These are phyloP conservation scores for Haemorhous mexicanus DNA, from an alignment of 2,113 vertebrate genomes.

Conservation along the genomic window DNA sequence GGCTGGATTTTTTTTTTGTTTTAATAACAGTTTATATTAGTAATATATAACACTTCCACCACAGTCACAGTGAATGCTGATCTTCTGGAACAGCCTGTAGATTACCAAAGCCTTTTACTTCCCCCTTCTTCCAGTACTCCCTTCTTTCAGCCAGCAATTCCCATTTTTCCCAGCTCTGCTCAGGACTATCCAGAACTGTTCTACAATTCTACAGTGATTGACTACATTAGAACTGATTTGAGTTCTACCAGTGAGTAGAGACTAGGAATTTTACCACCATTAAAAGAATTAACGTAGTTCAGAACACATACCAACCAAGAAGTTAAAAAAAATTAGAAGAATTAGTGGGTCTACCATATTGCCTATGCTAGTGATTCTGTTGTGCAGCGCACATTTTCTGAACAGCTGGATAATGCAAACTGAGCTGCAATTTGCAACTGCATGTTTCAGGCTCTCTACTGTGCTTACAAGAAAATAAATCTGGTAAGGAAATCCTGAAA, in stretches of 20 bases:
- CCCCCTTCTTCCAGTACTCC: background rate
- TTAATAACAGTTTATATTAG: background rate
- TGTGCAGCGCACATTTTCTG: background rate
- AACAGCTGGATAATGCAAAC: background rate
- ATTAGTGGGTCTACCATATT: background rate
- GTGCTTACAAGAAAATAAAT: background rate
- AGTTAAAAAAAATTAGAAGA: background rate
- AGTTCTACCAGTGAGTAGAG: background rate
- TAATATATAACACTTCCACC: background rate
- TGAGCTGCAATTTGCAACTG: background rate
- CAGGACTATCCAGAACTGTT: background rate
- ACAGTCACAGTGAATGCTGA: background rate
- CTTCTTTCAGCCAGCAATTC: background rate
- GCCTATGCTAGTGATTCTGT: fast-evolving
- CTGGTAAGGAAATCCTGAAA: background rate
- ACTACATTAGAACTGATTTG: background rate
- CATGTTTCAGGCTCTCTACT: background rate
- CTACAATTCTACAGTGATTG: background rate
- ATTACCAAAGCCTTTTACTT: background rate
- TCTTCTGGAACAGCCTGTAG: background rate
- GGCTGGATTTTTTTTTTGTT: background rate
- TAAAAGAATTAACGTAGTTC: background rate
- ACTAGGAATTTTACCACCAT: background rate
- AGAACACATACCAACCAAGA: background rate
- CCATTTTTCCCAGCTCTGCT: background rate